Percentiles rank a stretch among this genome's conserved stretches.
These are phyloP conservation scores for Chionis minor DNA, from an alignment of 2,113 vertebrate species.

Conservation along the genomic window DNA sequence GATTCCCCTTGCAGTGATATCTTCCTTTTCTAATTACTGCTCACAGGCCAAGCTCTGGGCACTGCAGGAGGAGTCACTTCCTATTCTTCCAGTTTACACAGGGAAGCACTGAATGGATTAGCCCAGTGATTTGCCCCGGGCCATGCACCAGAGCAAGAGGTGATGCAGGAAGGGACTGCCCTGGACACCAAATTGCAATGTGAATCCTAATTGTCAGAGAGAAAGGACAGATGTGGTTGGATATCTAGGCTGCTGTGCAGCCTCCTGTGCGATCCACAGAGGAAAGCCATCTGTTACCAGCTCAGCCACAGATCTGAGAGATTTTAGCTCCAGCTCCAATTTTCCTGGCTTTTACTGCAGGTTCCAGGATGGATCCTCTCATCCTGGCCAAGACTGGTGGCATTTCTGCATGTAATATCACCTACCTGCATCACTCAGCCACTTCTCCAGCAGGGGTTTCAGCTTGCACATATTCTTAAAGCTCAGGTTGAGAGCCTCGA, in stretches of 20 bases:
- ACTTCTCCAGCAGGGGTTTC: slow-evolving; percentile 96
- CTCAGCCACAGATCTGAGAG: neutral
- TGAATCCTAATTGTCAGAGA: neutral
- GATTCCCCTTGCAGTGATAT: neutral
- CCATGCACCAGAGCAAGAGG: neutral
- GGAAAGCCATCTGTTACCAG: neutral
- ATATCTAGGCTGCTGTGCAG: neutral
- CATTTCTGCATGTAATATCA: neutral
- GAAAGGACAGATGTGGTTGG: neutral
- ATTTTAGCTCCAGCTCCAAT: neutral
- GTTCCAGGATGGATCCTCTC: neutral
- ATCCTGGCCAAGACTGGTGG: neutral
- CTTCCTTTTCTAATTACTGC: neutral
- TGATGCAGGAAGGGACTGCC: neutral
- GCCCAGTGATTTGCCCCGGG: neutral
- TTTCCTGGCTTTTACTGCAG: neutral
- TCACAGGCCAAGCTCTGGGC: neutral
- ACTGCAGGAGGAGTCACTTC: neutral
- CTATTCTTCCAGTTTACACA: neutral
- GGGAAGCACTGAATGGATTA: neutral
- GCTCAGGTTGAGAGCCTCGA: slow-evolving; percentile 97
- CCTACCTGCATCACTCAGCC: slow-evolving; percentile 94
- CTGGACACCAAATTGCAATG: neutral
- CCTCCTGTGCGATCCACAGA: neutral
- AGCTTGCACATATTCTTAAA: slow-evolving; percentile 99